phyloP scores from a whole-genome alignment of 2,797 vertebrate genomes.

The Aeoliscus strigatus region DNA sequence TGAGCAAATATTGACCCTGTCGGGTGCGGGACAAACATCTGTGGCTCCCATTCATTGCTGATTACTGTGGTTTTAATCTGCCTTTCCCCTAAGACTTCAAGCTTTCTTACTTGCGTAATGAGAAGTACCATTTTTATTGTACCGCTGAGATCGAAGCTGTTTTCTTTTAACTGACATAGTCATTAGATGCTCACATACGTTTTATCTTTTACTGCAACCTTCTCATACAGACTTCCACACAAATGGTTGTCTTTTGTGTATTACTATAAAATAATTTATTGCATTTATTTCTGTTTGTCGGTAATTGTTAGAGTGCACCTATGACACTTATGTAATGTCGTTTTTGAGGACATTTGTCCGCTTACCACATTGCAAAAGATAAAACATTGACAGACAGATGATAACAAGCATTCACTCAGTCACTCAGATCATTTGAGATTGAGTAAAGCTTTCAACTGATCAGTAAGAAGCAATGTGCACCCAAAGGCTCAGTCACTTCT shows the following conservation, averaged over 20 bases:
- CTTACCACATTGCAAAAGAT: conserved; percentile 20
- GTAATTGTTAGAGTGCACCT: too few species aligned
- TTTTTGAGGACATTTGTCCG: conserved; percentile 5
- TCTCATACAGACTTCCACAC: conserved; percentile 1
- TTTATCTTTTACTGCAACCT: neutral
- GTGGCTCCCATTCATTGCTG: conserved; percentile 17
- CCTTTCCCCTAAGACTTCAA: too few species aligned
- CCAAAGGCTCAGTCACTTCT: neutral
- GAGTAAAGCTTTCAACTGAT: too few species aligned
- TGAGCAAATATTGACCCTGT: conserved; percentile 84
- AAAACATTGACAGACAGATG: conserved; percentile 54
- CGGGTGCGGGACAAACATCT: conserved; percentile 43
- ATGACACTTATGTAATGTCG: conserved; percentile 11
- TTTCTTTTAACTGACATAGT: too few species aligned
- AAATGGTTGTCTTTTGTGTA: neutral
- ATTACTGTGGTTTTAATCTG: too few species aligned
- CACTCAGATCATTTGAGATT: conserved; percentile 5
- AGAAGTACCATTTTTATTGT: too few species aligned
- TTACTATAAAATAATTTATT: too few species aligned
- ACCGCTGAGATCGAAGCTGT: too few species aligned
- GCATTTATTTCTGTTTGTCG: too few species aligned
- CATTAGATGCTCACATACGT: too few species aligned
- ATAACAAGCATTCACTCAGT: conserved; percentile 21
- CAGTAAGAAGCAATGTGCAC: too few species aligned
- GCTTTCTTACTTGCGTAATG: too few species aligned